These are phyloP conservation scores for Macropodus opercularis DNA, from an alignment of 2,797 vertebrate genomes.

Conservation along the genomic window DNA sequence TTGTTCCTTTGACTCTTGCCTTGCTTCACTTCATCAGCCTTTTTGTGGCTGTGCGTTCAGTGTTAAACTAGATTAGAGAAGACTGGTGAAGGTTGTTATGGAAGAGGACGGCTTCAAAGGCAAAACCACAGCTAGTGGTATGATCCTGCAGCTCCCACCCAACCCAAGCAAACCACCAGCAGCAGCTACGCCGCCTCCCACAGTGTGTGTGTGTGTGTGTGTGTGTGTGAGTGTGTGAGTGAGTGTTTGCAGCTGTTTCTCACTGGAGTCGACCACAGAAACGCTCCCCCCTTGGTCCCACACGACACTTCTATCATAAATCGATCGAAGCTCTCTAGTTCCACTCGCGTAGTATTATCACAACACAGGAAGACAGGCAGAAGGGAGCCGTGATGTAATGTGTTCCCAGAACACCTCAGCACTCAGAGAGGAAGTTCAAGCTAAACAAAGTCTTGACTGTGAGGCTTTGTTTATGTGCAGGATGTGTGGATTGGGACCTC, in stretches of 20 bases:
- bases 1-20: conserved; percentile 31
- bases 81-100: conserved; percentile 57
- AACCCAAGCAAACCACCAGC: conserved; percentile 57
- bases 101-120: conserved; percentile 70
- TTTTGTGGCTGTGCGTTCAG: conserved; percentile 28
- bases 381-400: conserved; percentile 49
- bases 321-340: conserved; percentile 59
- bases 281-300: conserved; percentile 46
- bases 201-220: conserved; percentile 11
- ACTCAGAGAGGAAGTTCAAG: conserved; percentile 52
- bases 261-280: conserved; percentile 60
- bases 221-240: conserved; percentile 22
- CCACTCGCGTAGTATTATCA: conserved; percentile 57
- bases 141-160: conserved; percentile 50
- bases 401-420: conserved; percentile 49
- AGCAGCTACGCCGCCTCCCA: conserved; percentile 25
- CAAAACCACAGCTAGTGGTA: conserved; percentile 60
- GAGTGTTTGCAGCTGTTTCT: conserved; percentile 68
- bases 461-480: conserved; percentile 67
- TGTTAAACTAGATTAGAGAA: conserved; percentile 68
- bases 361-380: conserved; percentile 60
- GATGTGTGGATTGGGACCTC: conserved; percentile 61
- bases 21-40: conserved; percentile 31
- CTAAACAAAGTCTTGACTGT: conserved; percentile 63
- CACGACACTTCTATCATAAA: conserved; percentile 57